These are phyloP conservation scores for Drosophila parthenogenetica DNA, from an alignment of 2,888 invertebrate genomes.

Conservation along the genomic window DNA sequence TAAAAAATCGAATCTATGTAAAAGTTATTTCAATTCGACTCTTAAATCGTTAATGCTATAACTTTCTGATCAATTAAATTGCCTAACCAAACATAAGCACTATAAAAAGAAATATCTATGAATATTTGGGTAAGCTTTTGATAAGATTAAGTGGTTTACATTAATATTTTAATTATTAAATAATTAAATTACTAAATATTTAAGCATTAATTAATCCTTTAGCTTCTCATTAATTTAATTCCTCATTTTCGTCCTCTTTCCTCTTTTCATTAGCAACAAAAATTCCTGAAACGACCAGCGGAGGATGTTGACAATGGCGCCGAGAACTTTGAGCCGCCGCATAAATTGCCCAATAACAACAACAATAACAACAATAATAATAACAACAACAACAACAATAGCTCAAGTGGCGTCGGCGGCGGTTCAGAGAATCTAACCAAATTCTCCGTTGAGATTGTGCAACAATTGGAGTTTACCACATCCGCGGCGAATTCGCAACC, in stretches of 20 bases:
- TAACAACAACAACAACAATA: constrained; percentile 53
- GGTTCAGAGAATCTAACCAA: constrained; percentile 87
- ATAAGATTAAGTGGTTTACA: not conserved
- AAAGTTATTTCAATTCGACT: constrained; percentile 15
- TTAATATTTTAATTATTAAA: no score
- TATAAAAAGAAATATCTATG: constrained; percentile 81
- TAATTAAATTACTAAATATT: not conserved
- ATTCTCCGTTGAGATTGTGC: constrained; percentile 96
- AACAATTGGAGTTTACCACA: constrained; percentile 95
- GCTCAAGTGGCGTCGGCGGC: constrained; percentile 58
- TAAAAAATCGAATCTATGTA: constrained; percentile 16
- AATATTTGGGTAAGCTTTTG: constrained; percentile 84
- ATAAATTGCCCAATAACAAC: constrained; percentile 88
- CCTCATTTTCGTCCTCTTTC: constrained; percentile 21
- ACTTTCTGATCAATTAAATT: constrained; percentile 42
- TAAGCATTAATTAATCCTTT: not conserved
- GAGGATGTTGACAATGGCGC: constrained; percentile 87
- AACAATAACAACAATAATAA: constrained; percentile 75
- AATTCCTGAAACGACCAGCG: constrained; percentile 91
- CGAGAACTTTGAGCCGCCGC: constrained; percentile 89
- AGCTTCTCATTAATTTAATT: not conserved
- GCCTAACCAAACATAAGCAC: constrained; percentile 47
- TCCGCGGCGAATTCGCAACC: constrained; percentile 94
- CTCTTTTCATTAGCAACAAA: constrained; percentile 91
- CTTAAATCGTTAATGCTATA: constrained; percentile 36